Base-by-base conservation (phyloP, 2,888 invertebrate genomes). In the Ormyrus pomaceus region DNA sequence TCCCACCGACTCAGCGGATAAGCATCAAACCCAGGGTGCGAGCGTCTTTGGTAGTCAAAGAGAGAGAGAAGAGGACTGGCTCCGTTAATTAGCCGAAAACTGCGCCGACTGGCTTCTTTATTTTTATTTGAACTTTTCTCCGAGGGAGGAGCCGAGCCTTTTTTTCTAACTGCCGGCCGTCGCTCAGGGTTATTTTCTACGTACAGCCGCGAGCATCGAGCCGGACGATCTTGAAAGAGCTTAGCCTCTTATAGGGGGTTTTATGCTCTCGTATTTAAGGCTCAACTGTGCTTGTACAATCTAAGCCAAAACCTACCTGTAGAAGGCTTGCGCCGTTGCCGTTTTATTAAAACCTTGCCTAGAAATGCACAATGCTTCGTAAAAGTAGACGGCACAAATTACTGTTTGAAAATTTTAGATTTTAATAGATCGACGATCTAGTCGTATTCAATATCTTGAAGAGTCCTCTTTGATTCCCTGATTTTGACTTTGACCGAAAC, bases 21-120 rank as follows among this genome's bases (percentile, higher is more conserved):
- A 88, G 85, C 86, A 88, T 89, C 88, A 83, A 83, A 10, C 69
- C 46, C 45, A 11, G 11, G 7, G 50, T 46, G 9, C 11, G 11
- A n/a, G 59, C 72, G 66, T 61, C 66, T 77, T 77, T 66, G 48
- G 7, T 13, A 68, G 75, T 75, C 51, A n/a, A 10, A 64, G 34
- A 46, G 55, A 59, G 51, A 59, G 53, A 13, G 5, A n/a, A n/a
- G 55, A n/a, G 11, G 73, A 48, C 10, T 59, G 34, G 34, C 86
- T 83, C 83, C 83, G 88, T 88, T 88, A 89, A 89, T 89, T 89
- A 89, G 87, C 88, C 87, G 83, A 88, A 88, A 88, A 86, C 83
- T 86, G 84, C 84, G 81, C 48, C 66, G 50, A 48, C 73, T 69
- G 19, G n/a, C 59, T 61, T 51, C 19, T 55, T 72, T 45, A n/a